Evolutionary conservation across 2,888 invertebrate species (phyloP).

Genomic region (Brenthis ino): DNA sequence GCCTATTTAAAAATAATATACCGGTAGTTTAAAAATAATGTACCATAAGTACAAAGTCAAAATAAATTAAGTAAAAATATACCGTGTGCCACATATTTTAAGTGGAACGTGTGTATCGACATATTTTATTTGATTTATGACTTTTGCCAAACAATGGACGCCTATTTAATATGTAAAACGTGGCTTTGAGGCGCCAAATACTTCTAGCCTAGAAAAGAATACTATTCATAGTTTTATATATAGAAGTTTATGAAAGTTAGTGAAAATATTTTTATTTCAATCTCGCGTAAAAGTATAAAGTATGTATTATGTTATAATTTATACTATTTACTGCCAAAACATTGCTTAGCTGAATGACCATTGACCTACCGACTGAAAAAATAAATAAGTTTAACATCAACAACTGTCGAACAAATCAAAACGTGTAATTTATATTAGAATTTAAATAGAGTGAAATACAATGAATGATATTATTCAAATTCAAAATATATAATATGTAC

Average conservation of each 20-base stretch:
- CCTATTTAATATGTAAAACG: slow-evolving; percentile 39
- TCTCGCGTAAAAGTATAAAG: neutral
- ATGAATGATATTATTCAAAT: too few species aligned
- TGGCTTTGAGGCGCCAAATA: slow-evolving; percentile 31
- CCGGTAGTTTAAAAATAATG: too few species aligned
- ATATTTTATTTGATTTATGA: slow-evolving; percentile 40
- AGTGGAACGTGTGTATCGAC: slow-evolving; percentile 23
- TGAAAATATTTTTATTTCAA: slow-evolving; percentile 10
- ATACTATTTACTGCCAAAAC: neutral
- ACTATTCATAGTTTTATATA: slow-evolving; percentile 17
- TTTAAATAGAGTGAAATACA: too few species aligned
- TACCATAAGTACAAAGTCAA: too few species aligned
- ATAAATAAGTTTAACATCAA: too few species aligned
- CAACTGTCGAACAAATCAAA: too few species aligned
- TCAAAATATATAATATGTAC: too few species aligned
- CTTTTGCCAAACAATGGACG: slow-evolving; percentile 37
- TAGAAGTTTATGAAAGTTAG: slow-evolving; percentile 23
- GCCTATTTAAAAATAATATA: too few species aligned
- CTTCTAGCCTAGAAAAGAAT: slow-evolving; percentile 28
- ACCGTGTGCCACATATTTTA: slow-evolving; percentile 15
- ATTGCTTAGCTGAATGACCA: too few species aligned
- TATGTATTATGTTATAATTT: slow-evolving; percentile 2
- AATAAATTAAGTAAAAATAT: slow-evolving; percentile 7
- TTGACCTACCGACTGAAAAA: too few species aligned
- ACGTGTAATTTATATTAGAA: too few species aligned